Evolutionary conservation across 2,113 vertebrate genomes (phyloP).

Genomic region (Todiramphus chloris): DNA sequence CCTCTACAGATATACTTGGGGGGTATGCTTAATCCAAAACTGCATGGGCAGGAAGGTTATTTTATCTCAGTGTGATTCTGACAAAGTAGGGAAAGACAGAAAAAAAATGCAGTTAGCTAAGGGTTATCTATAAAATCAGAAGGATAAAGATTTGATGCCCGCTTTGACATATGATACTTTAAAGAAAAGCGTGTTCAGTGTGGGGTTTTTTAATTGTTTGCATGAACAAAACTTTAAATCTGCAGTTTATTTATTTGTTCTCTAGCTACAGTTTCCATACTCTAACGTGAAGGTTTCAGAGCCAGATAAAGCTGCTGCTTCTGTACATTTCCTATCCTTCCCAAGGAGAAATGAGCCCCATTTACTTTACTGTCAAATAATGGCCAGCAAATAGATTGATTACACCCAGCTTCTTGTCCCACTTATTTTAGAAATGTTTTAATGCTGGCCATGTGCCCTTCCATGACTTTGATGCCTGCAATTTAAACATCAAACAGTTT

Average conservation of each 20-base stretch:
- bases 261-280: not conserved
- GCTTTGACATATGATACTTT: not conserved
- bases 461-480: not conserved
- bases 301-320: not conserved
- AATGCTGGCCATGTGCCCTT: not conserved
- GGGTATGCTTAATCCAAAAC: not conserved
- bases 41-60: not conserved
- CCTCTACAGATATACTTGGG: not conserved
- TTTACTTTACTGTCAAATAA: not conserved
- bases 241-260: not conserved
- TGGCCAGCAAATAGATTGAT: not conserved
- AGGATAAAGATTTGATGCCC: not conserved
- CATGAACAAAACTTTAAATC: not conserved
- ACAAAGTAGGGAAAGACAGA: not conserved
- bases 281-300: not conserved
- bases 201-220: not conserved
- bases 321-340: not conserved
- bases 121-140: not conserved
- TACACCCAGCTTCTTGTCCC: not conserved
- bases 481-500: constrained; percentile 43
- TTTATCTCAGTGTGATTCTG: not conserved
- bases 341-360: not conserved
- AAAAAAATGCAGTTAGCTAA: not conserved
- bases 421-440: not conserved
- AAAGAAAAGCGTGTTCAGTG: not conserved